These are phyloP conservation scores for Noturus placidus DNA, from an alignment of 2,113 vertebrate species.

Conservation along the genomic window DNA sequence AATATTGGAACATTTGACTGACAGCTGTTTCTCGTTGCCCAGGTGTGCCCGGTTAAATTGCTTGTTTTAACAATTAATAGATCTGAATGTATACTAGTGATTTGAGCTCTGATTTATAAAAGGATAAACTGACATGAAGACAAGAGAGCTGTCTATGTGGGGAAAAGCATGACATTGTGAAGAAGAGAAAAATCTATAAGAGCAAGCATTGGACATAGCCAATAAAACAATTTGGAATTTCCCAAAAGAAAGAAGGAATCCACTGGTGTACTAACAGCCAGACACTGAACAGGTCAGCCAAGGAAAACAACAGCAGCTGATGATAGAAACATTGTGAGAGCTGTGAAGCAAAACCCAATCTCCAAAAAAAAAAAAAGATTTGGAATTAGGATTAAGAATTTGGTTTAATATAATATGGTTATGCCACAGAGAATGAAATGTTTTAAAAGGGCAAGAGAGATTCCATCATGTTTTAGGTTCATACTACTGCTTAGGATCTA, in stretches of 20 bases:
- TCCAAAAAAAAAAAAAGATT: background rate
- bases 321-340: background rate
- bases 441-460: conserved; percentile 31
- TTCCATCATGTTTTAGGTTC: background rate
- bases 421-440: conserved; percentile 48
- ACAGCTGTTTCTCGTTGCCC: background rate
- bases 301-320: background rate
- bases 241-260: background rate
- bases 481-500: background rate
- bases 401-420: background rate
- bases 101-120: background rate
- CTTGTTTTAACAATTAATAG: background rate
- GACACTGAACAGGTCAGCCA: background rate
- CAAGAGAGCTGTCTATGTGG: background rate
- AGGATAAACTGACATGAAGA: no score
- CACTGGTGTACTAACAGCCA: background rate
- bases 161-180: background rate
- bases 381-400: conserved; percentile 33
- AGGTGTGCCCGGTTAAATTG: background rate
- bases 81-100: background rate
- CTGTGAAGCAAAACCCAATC: background rate
- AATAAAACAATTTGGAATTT: background rate
- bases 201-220: background rate
- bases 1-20: background rate
- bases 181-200: background rate